Evolutionary conservation across 2,888 invertebrate genomes (phyloP).

Genomic region (Xestia sexstrigata): DNA sequence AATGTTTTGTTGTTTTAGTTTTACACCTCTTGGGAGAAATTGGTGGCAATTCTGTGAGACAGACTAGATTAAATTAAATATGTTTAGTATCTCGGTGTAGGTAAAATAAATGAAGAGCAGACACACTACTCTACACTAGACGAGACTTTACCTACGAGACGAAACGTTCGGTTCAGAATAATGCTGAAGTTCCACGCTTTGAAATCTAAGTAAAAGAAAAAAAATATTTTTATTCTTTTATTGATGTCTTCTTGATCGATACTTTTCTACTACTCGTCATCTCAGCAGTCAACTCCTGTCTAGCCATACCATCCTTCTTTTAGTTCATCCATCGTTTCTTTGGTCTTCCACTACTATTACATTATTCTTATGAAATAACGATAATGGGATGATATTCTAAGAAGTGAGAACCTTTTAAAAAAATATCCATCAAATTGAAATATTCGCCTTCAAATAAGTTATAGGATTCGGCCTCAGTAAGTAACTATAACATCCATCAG

Average conservation of each 20-base stretch:
- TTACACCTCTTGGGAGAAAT: background rate
- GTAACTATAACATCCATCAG: slow-evolving; percentile 11
- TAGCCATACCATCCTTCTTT: no score
- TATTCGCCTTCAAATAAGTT: background rate
- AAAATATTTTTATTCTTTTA: background rate
- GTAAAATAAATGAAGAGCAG: background rate
- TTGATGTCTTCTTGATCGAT: no score
- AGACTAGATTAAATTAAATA: slow-evolving; percentile 16
- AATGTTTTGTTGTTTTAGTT: slow-evolving; percentile 31
- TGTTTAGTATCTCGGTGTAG: background rate
- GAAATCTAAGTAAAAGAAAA: background rate
- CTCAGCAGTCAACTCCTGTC: no score
- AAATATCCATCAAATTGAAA: background rate
- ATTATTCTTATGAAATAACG: no score
- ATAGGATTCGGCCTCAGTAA: background rate
- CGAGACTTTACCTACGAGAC: background rate
- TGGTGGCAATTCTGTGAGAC: background rate
- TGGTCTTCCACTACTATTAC: no score
- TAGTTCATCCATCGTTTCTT: no score
- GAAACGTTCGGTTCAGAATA: background rate
- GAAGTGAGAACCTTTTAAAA: background rate
- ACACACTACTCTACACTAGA: background rate
- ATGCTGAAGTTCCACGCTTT: background rate
- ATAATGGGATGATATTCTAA: background rate
- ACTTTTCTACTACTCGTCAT: no score